Evolutionary conservation across 1,140 invertebrate species (phyloP), one percentile per base, ranked within the genome.

Genomic region (Battus philenor): DNA sequence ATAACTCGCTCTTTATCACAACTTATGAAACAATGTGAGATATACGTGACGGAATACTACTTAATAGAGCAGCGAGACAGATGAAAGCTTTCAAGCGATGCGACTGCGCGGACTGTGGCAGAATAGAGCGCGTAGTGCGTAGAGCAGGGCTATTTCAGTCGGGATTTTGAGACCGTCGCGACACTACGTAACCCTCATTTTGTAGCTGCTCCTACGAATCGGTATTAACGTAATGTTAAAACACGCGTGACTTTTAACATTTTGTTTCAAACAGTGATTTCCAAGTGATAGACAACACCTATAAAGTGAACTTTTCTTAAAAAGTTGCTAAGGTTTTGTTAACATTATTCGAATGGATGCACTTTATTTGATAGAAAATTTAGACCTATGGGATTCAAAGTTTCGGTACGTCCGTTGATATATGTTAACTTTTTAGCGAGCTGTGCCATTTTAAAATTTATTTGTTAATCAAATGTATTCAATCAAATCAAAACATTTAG

Each of bases 281-380:
- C 46, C 38, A 67, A 79, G 72, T 79, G 71, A 71, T 69, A 61
- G 72, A 69, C 58, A 65, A 56, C 64, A 71, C 58, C 51, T 57
- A 47, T 54, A 54, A 69, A 64, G 72, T 79, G 68, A 76, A 74
- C 36, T 63, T 70, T 63, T 33, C 60, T 58, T 51, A 51, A 44
- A 41, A 54, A 51, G 34, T 47, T 27, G 10, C 7, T 27, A 16
- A 9, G 8, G 1, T 49, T 54, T 54, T 59, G 56, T 57, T 57
- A 44, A 50, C 55, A 54, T 51, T 53, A 38, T 33, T 39, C 49
- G 39, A 45, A 58, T 55, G 51, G 38, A 47, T 66, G 59, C 55
- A 58, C 43, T 62, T 63, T 68, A 39, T 61, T 62, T 64, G 53
- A 50, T 56, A 55, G 59, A 64, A 66, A 63, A 65, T 62, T 59